Base-by-base conservation (phyloP, 2,113 vertebrate species). In the Corythornis madagascariensis region DNA sequence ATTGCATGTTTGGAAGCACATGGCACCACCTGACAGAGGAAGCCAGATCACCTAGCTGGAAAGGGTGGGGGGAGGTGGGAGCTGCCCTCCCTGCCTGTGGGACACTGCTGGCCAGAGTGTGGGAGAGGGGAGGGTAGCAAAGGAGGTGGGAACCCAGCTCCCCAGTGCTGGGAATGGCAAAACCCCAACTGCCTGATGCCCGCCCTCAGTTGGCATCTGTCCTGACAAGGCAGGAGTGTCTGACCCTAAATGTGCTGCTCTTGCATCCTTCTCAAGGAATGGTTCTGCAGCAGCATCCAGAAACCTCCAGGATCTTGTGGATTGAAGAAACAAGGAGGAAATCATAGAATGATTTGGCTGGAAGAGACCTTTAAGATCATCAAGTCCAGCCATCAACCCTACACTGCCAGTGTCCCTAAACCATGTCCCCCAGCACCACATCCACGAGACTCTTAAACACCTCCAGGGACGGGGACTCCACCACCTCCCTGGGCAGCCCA, bases 1-100 rank as follows among this genome's bases (percentile, higher is more conserved):
- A 38, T 4, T 13, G 21, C 10, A 18, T 0, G 3, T 43, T 26
- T 18, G 28, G n/a, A 31, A 38, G 11, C 1, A 3, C 43, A 13
- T 1, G 1, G 18, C 19, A 19, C 6, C 0, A 3, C 18, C 13
- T 52, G 7, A 4, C 3, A 6, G 57, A 16, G 33, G 20, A 42
- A 10, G 33, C 28, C 15, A 10, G 38, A 64, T 11, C 61, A 45
- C 42, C 18, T 26, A 7, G 29, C 38, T 70, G 48, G 48, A 53
- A 75, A 38, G 38, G 38, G 38, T 38, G 38, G 38, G 38, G 38
- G 38, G 38, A 38, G 38, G 31, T 59, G 45, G n/a, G 53, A 60
- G 45, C 61, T 75, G 55, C 53, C n/a, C 5, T 48, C 19, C 16
- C 33, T 21, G 9, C 55, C 47, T 1, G 0, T 11, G 40, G 33